Evolutionary conservation across 2,113 vertebrate species (phyloP).

Genomic region (Rhinoderma darwinii): DNA sequence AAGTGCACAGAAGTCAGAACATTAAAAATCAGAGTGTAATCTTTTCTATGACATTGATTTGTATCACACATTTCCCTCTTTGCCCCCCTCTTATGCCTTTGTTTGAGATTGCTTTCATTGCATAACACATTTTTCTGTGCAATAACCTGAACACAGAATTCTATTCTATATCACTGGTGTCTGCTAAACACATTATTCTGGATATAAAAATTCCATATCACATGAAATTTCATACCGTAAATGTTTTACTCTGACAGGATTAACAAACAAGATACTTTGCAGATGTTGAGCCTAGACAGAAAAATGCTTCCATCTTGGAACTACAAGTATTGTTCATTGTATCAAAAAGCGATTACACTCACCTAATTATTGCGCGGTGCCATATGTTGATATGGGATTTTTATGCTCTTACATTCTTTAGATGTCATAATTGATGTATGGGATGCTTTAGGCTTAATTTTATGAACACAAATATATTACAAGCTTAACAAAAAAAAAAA

Average conservation of each 20-base stretch:
- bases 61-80: neutral
- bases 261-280: slow-evolving; percentile 27
- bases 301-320: slow-evolving; percentile 23
- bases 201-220: neutral
- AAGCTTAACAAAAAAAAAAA: neutral
- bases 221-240: neutral
- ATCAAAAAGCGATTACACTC: slow-evolving; percentile 33
- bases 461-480: slow-evolving; percentile 20
- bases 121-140: neutral
- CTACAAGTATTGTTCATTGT: slow-evolving; percentile 11
- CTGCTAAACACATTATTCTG: slow-evolving; percentile 30
- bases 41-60: slow-evolving; percentile 28
- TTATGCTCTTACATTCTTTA: slow-evolving; percentile 29
- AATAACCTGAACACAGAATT: slow-evolving; percentile 5
- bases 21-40: slow-evolving; percentile 9
- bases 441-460: slow-evolving; percentile 14
- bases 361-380: slow-evolving; percentile 30
- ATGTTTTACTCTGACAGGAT: slow-evolving; percentile 26
- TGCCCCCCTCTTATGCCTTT: neutral
- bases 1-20: neutral
- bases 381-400: slow-evolving; percentile 30
- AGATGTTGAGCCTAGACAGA: slow-evolving; percentile 20
- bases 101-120: slow-evolving; percentile 4
- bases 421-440: slow-evolving; percentile 41
- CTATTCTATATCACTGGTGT: neutral